These are phyloP conservation scores for Charina bottae DNA, from an alignment of 2,113 vertebrate genomes.

Conservation along the genomic window DNA sequence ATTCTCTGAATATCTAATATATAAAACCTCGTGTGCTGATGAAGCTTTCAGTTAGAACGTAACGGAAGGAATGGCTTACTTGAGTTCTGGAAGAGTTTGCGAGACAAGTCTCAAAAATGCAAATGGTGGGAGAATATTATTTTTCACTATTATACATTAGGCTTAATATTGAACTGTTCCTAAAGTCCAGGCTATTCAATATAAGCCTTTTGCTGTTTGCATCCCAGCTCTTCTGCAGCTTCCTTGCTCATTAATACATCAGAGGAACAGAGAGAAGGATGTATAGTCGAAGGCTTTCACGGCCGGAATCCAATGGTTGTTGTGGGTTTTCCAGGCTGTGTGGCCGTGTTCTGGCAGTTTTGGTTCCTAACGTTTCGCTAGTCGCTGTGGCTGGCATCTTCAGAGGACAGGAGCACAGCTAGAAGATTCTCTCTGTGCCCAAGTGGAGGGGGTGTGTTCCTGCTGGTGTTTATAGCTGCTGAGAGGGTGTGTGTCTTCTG, in stretches of 20 bases:
- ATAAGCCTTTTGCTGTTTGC: background rate
- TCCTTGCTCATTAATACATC: background rate
- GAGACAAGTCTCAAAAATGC: background rate
- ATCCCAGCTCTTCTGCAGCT: background rate
- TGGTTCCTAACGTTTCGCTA: no score
- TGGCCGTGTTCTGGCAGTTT: no score
- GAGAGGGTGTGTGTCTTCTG: no score
- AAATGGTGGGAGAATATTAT: background rate
- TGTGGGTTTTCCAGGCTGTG: no score
- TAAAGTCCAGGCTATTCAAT: background rate
- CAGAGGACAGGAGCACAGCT: no score
- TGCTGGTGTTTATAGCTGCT: no score
- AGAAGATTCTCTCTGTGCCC: no score
- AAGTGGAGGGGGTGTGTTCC: no score
- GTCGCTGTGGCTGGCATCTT: no score
- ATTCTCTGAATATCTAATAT: background rate
- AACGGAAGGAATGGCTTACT: background rate
- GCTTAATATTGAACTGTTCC: background rate
- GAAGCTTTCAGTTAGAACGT: background rate
- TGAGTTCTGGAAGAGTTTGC: background rate
- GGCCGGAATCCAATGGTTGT: no score
- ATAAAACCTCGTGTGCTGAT: background rate
- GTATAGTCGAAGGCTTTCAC: no score
- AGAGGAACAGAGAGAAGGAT: background rate
- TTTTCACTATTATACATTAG: background rate